These are phyloP conservation scores for Rostratula benghalensis DNA, from an alignment of 2,113 vertebrate species.

Conservation along the genomic window DNA sequence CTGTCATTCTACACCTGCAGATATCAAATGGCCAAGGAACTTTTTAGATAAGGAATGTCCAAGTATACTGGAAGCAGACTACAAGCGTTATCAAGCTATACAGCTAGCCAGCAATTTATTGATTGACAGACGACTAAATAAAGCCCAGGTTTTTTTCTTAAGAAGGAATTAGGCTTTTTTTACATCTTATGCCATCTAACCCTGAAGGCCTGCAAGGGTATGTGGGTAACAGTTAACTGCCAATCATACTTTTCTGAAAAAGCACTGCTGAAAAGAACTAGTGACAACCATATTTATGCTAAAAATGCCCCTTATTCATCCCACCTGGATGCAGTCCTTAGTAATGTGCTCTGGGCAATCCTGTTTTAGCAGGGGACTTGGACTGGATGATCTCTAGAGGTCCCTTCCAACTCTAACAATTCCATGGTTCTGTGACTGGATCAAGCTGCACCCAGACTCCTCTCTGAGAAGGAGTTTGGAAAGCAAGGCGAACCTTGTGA, in stretches of 20 bases:
- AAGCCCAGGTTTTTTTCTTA: neutral
- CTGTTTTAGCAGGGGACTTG: too few species aligned
- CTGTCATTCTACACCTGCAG: neutral
- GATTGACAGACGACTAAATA: neutral
- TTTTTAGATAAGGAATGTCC: neutral
- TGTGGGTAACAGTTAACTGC: neutral
- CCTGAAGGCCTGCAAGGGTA: neutral
- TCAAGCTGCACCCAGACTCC: too few species aligned
- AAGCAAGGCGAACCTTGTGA: too few species aligned
- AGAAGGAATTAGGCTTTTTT: neutral
- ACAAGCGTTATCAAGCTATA: neutral
- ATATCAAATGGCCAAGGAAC: neutral
- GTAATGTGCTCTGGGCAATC: too few species aligned
- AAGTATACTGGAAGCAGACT: neutral
- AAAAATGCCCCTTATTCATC: neutral
- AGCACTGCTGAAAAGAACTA: neutral
- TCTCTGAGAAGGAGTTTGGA: too few species aligned
- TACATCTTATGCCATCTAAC: neutral
- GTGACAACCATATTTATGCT: neutral
- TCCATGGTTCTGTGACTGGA: too few species aligned
- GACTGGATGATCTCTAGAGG: too few species aligned
- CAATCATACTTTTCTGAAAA: neutral
- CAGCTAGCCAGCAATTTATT: neutral
- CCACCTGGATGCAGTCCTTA: too few species aligned
- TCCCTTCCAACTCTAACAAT: too few species aligned